Percentiles rank a stretch among this genome's conserved stretches.
Conservation (phyloP, 2,113 vertebrate species). For the Scytalopus superciliaris region DNA sequence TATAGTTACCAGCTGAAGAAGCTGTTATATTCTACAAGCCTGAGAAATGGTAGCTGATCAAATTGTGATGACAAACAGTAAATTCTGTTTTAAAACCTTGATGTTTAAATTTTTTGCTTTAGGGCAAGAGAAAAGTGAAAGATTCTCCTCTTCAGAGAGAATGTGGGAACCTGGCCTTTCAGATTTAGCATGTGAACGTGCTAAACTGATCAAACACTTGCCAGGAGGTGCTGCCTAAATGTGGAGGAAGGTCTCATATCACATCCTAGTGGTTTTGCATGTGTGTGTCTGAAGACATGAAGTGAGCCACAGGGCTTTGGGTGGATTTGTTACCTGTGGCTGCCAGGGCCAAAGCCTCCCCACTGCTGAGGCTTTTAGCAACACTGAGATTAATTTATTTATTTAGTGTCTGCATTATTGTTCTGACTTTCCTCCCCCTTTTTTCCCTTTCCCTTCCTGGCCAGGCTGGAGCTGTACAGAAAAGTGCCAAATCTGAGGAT, state of each 20-base stretch:
- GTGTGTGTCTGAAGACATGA: neutral
- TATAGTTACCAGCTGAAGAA: neutral
- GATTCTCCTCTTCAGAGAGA: neutral
- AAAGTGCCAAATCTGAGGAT: constrained; percentile 85
- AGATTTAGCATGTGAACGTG: neutral
- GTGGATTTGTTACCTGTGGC: rapidly evolving
- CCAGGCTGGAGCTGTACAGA: constrained; percentile 80
- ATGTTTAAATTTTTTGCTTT: neutral
- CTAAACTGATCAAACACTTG: neutral
- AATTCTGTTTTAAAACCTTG: neutral
- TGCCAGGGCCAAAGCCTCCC: neutral
- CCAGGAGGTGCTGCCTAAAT: neutral
- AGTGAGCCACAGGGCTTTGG: neutral
- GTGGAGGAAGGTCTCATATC: neutral
- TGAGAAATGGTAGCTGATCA: neutral
- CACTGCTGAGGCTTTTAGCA: neutral
- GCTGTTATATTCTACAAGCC: neutral
- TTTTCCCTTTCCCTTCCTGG: neutral
- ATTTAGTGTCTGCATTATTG: neutral
- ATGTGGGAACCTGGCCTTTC: neutral
- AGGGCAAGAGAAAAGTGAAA: neutral
- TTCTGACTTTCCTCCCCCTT: neutral
- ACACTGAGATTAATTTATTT: neutral
- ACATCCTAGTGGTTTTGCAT: neutral
- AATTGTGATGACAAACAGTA: neutral